Base-by-base conservation (phyloP, 2,888 invertebrate species). In the Tenthredo livida region DNA sequence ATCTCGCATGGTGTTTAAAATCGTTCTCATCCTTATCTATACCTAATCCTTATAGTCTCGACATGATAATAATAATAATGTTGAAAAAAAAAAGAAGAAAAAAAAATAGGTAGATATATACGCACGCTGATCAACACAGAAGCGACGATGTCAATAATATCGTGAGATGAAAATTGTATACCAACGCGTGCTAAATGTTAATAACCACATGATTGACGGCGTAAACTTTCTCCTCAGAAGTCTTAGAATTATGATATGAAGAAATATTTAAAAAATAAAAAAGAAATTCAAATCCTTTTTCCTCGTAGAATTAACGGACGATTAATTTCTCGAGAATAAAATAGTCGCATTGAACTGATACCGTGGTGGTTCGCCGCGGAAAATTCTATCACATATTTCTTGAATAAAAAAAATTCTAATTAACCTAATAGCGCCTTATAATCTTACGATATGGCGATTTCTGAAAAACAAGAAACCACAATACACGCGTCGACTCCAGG, bases 11-110 rank as follows among this genome's bases (percentile, higher is more conserved):
- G n/a, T 70, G 47, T 83, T 47, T 47, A n/a, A 67, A 83, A 83
- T 70, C 83, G 47, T 83, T 83, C 47, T 29, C 43, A 33, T 67
- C 70, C 67, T 83, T 83, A 83, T 83, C 82, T 83, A 9, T 77
- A 29, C 61, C 1, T 83, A 83, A 83, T 83, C 82, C 82, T 65
- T 83, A 47, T 83, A 47, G 82, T 83, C 82, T 83, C 82, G 67
- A 67, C 82, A 43, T n/a, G 82, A 83, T 83, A 83, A 83, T 67
- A 15, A 83, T 67, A 61, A 80, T n/a, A 9, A 72, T n/a, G n/a
- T n/a, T n/a, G 5, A 37, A 72, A 5, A 17, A 67, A 67, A 73
- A 37, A 72, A 5, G 2, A 33, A 33, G 43, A 5, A 40, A 40
- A 73, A 73, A 77, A 47, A 54, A n/a, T n/a, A n/a, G 17, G n/a